phyloP scores from a whole-genome alignment of 2,797 vertebrate species.

The Salmo trutta region DNA sequence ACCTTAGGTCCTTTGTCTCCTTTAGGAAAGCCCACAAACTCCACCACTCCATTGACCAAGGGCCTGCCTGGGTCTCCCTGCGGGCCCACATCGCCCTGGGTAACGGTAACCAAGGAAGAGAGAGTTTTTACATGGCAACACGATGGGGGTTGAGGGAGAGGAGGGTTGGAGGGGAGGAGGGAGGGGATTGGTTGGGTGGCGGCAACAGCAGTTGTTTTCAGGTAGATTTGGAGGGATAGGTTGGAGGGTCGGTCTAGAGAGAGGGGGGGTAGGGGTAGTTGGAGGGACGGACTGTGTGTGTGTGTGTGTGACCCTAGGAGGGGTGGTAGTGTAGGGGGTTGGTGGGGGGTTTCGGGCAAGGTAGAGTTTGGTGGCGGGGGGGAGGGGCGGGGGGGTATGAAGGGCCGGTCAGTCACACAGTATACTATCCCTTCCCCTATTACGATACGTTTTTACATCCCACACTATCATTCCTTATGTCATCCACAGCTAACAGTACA shows the following conservation, averaged over 20 bases:
- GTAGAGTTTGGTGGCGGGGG: slow-evolving; percentile 16
- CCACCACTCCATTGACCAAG: slow-evolving; percentile 82
- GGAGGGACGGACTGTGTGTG: not conserved
- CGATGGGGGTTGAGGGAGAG: slow-evolving; percentile 18
- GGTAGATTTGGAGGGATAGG: not conserved
- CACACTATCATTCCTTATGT: not conserved
- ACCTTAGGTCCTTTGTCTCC: slow-evolving; percentile 89
- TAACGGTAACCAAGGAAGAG: slow-evolving; percentile 66
- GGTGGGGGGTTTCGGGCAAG: not conserved
- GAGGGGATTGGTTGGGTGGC: slow-evolving; percentile 3
- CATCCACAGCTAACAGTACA: not conserved
- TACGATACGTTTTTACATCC: not conserved
- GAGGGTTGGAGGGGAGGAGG: slow-evolving; percentile 26
- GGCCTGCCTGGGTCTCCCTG: slow-evolving; percentile 85
- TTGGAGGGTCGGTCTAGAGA: not conserved
- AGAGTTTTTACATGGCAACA: slow-evolving; percentile 56
- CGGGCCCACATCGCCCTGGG: slow-evolving; percentile 86
- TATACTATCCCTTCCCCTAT: not conserved
- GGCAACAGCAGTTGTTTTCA: not conserved
- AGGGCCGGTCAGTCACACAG: slow-evolving; percentile 14
- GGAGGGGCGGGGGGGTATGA: slow-evolving; percentile 19
- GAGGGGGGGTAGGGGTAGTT: not conserved
- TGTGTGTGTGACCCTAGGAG: slow-evolving; percentile 23
- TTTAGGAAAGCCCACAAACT: slow-evolving; percentile 88
- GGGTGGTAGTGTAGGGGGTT: slow-evolving; percentile 14